Base-by-base conservation (phyloP, 2,113 vertebrate genomes). In the Rhea pennata region DNA sequence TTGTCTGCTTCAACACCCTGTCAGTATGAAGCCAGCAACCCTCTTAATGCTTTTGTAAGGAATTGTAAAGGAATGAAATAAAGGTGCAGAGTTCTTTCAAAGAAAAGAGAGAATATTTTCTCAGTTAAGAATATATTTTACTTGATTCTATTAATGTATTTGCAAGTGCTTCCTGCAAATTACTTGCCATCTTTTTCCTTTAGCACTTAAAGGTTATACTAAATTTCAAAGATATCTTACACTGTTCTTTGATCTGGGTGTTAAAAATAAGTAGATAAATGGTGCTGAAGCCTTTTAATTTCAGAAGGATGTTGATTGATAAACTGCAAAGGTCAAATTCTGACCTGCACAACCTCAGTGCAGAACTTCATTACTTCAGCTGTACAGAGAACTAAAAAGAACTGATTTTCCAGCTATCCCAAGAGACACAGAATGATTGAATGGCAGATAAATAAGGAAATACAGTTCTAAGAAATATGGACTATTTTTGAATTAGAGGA, bases 251-350 rank as follows among this genome's bases (percentile, higher is more conserved):
- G 74, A 87, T 91, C 67, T 73, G 6, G 39, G 40, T 75, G 73
- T 82, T 95, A 92, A 96, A 95, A 88, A 94, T 93, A 97, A 88
- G 54, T 62, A 89, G 86, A 93, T 84, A 91, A 96, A 96, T 84
- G 64, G 67, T 65, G 29, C 21, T 88, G 12, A 91, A 91, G 22
- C 39, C 7, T 59, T 88, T 92, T 64, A 69, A 69, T 78, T 94
- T 74, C 1, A 1, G 86, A 93, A 96, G 69, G 83, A 96, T 87
- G 79, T 53, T 71, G 84, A 80, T 14, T 91, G 86, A 94, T 91
- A 95, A 91, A 97, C 80, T 89, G 86, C 22, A 87, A 92, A 33
- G 86, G 86, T 97, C 82, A 91, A 61, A 88, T 65, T 94, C 70
- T 84, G 86, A 93, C 85, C 88, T 70, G n/a, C 33, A 76, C 33